These are phyloP conservation scores for human (Homo sapiens) DNA, from an alignment of 2,113 vertebrate genomes.

Conservation along the genomic window GRCh38 chrX:30120001-30120500, in stretches of 20 bases:
- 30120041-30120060: slow-evolving; percentile 56
- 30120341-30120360: neutral
- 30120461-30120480: neutral
- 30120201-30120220: neutral
- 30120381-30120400: slow-evolving; percentile 37
- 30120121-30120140: slow-evolving; percentile 1
- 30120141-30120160: neutral
- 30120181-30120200: neutral
- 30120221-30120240: neutral
- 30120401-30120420: slow-evolving; percentile 13
- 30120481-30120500: neutral
- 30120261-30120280: neutral
- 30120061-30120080: slow-evolving; percentile 27
- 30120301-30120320: neutral
- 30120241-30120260: neutral
- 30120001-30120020: slow-evolving; percentile 29
- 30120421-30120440: slow-evolving; percentile 36
- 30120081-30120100: neutral
- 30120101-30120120: slow-evolving; percentile 21
- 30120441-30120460: neutral
- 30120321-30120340: slow-evolving; percentile 17
- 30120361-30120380: neutral
- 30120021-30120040: slow-evolving; percentile 15
- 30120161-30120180: neutral
- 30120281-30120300: neutral